Base-by-base conservation (phyloP, 2,888 invertebrate genomes). In the Atrina japonica region DNA sequence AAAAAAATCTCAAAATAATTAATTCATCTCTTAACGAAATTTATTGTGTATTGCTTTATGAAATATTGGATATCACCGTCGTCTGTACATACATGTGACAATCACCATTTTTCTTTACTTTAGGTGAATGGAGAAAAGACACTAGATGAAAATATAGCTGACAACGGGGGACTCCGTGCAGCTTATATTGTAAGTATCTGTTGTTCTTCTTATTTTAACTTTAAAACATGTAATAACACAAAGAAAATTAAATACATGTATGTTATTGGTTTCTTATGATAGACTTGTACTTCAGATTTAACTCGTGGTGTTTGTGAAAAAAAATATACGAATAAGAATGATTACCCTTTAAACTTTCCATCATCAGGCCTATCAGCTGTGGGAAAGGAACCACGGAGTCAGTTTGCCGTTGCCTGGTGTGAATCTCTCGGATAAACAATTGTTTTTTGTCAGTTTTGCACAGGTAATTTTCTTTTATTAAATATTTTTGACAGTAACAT, bases 401-500 rank as follows among this genome's bases (percentile, higher is more conserved):
- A 81, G 83, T 29, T 66, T 73, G 14, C 76, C 77, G 7, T 45
- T 82, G 9, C 78, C 82, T 21, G 89, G 89, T 18, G 77, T 90
- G 0, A 84, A 88, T 35, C 82, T 88, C 67, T 86, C 85, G 16
- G 81, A 87, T 56, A 83, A 86, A 53, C 91, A 91, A 67, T 75
- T 91, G 30, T 91, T 91, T 77, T 91, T 89, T 75, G 70, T 90
- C 40, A 88, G 90, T 21, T 91, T 85, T 86, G 91, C 91, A 64
- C 87, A 86, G 81, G 86, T 86, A 77, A 58, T 68, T 61, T 9
- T 49, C 27, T 40, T 2, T 60, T 30, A 25, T 49, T 18, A 25
- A 35, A 27, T 18, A 3, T 18, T 27, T n/a, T 11, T 53, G n/a
- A 53, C 5, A 53, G n/a, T 29, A n/a, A n/a, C n/a, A n/a, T n/a